Evolutionary conservation across 2,797 vertebrate species (phyloP), one percentile per base, ranked within the genome.

Genomic region (Sebastes kiyomatsui): DNA sequence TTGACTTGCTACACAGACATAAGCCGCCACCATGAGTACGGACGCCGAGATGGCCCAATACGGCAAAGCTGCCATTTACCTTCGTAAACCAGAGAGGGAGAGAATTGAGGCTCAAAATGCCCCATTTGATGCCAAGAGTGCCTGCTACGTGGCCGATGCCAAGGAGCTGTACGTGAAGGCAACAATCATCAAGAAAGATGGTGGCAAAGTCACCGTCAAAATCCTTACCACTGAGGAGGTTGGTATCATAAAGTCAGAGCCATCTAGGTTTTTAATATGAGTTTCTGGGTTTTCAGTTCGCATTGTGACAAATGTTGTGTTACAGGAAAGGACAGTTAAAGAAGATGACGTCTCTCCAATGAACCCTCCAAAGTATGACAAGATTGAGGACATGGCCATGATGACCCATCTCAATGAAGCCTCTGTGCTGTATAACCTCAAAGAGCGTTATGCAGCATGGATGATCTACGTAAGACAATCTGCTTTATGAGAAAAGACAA

Each of bases 371-470:
- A 94, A 95, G 90, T 95, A 55, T 1, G 93, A 95, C 88, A 95
- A 95, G 82, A 95, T 95, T 92, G 94, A 94, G 88, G 94, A 95
- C 91, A 94, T 95, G 94, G 94, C 84, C 85, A 95, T 94, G 94
- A 94, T 95, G 94, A 95, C 94, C 85, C 89, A 94, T 72, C 94
- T 95, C 81, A 94, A 94, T 84, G 95, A 95, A 91, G 88, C 93
- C 67, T 90, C 95, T 0, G 97, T 98, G 89, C 95, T 98, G 88
- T 97, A 95, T 91, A 98, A 98, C 89, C 97, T 98, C 88, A 98
- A 98, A 96, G 97, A 98, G 77, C 97, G 97, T 73, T 98, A 98
- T 0, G 96, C 96, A 11, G 91, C 96, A 77, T 98, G 97, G 97
- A 98, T 98, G 97, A 98, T 98, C 85, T 97, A 97, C 2, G 87